phyloP scores from a whole-genome alignment of 2,113 vertebrate genomes.

The Gorsachius goisagi region DNA sequence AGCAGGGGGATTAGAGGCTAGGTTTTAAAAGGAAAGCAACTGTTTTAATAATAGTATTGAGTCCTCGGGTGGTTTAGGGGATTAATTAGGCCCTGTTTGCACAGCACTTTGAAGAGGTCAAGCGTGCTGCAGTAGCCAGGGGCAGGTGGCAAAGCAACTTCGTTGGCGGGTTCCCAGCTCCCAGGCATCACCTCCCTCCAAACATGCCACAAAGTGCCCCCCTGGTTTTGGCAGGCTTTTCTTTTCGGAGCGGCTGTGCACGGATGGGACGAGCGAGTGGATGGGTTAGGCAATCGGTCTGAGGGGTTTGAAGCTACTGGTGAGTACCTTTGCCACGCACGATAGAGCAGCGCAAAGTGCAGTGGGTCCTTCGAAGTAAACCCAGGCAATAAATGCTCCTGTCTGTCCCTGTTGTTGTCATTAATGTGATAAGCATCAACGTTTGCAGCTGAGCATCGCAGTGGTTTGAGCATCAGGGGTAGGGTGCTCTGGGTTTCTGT shows the following conservation, averaged over 20 bases:
- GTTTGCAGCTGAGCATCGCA: neutral
- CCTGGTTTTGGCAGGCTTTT: neutral
- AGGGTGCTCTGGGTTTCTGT: neutral
- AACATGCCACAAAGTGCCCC: rapidly evolving
- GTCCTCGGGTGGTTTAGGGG: slow-evolving; percentile 38
- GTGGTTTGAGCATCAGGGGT: neutral
- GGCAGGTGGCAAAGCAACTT: neutral
- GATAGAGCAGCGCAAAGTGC: neutral
- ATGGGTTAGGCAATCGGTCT: rapidly evolving
- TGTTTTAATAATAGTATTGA: slow-evolving; percentile 59
- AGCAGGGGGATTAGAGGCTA: slow-evolving; percentile 14
- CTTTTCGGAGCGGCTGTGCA: neutral
- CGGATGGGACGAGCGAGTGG: rapidly evolving
- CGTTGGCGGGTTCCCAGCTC: neutral
- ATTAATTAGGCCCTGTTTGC: slow-evolving; percentile 26
- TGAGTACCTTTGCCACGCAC: neutral
- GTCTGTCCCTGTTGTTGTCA: neutral
- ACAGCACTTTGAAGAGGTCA: slow-evolving; percentile 31
- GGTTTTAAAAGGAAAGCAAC: slow-evolving; percentile 59
- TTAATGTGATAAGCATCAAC: neutral
- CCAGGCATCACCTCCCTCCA: neutral
- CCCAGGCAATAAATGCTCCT: neutral
- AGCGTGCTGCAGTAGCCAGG: neutral
- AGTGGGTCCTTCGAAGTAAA: neutral
- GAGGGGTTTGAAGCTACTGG: neutral